Percentiles rank a stretch among this genome's conserved stretches.
Conservation (phyloP, 64 coral and sea anemone species). For the Montipora foliosa region DNA sequence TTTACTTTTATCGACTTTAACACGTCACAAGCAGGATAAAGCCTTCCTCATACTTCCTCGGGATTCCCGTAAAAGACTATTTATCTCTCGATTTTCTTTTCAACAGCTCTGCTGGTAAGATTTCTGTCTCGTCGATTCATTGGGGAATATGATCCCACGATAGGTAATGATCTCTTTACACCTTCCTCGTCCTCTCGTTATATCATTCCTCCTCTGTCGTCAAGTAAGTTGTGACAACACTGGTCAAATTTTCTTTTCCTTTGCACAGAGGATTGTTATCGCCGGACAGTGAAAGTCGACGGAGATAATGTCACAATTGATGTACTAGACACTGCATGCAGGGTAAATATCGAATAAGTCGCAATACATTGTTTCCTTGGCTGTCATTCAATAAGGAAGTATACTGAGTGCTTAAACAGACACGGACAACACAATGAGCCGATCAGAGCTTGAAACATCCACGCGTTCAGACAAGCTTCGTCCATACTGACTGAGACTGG, state of each 20-base stretch:
- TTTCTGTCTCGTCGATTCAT: slow-evolving; percentile 73
- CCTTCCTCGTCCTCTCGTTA: neutral
- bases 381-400: too few relatives aligned
- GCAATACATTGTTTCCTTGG: too few relatives aligned
- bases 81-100: neutral
- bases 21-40: neutral
- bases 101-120: slow-evolving; percentile 62
- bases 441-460: too few relatives aligned
- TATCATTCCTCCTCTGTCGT: neutral
- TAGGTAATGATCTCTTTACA: slow-evolving; percentile 28
- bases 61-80: neutral
- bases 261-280: slow-evolving; percentile 71
- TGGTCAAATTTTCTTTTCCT: neutral
- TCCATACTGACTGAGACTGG: too few relatives aligned
- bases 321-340: slow-evolving; percentile 69
- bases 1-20: too few relatives aligned
- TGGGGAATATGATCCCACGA: slow-evolving; percentile 81
- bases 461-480: too few relatives aligned
- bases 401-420: too few relatives aligned
- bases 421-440: too few relatives aligned
- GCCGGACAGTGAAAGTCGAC: slow-evolving; percentile 66
- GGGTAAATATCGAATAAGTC: neutral
- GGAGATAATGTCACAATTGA: slow-evolving; percentile 71
- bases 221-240: neutral
- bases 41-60: neutral